Evolutionary conservation across 35 echinoderm and acorn worm genomes (phyloP), one percentile per base, ranked within the genome.

Genomic region (Stichopus chloronotus): DNA sequence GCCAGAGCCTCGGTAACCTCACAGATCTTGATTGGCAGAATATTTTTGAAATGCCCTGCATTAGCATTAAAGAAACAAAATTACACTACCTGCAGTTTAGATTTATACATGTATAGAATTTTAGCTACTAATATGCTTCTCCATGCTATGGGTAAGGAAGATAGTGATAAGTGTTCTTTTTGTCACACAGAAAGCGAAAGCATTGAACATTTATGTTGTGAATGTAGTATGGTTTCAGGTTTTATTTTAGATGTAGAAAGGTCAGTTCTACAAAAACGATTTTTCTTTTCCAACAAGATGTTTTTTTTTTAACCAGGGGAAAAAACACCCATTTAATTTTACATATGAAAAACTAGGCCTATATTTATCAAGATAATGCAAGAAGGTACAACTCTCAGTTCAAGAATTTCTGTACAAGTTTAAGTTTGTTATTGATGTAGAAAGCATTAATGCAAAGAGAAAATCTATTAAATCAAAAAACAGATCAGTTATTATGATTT

Each of bases 101-200:
- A 23, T 78, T 78, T 78, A 78, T 21, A 8, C 76, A 43, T n/a
- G n/a, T n/a, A 19, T 25, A 78, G 76, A 78, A 78, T 78, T 78
- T 25, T 78, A 25, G 19, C 5, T 12, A 78, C 19, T 78, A 78
- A 78, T 14, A 76, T 5, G 9, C 72, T 76, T 17, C 16, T 76
- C 19, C 14, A 76, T 76, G 76, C 76, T 78, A 78, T 78, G 76
- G 16, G 16, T 8, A 78, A n/a, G n/a, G 0, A 78, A 17, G 76
- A 25, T 21, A 78, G 76, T 78, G 76, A 78, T 5, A 14, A 25
- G 72, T 5, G 72, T 77, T 77, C 72, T 19, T 17, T 22, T 25
- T 78, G 16, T 23, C 19, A 17, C 6, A 22, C 20, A 25, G 76
- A 78, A 78, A 21, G 16, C 21, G 19, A 78, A 78, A 78, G 9